Evolutionary conservation across 1,140 invertebrate species (phyloP).

Genomic region (Hyphantria cunea): DNA sequence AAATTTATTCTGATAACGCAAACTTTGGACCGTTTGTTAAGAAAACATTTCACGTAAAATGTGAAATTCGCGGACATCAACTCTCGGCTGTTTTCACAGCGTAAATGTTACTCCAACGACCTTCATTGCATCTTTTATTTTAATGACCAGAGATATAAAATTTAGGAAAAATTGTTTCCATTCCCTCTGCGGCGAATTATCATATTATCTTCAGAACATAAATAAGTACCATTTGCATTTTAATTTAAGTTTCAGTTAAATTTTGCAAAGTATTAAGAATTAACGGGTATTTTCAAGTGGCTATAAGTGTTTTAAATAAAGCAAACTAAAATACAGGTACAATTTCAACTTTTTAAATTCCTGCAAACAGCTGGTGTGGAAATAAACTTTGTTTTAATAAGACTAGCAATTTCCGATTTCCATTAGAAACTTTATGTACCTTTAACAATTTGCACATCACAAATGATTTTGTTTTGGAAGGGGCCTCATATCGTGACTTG

Average conservation of each 20-base stretch:
- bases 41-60: conserved; percentile 29
- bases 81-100: conserved; percentile 7
- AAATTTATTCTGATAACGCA: conserved; percentile 21
- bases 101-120: conserved; percentile 2
- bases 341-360: too few species aligned
- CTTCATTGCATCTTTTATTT: conserved; percentile 14
- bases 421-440: too few species aligned
- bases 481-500: too few species aligned
- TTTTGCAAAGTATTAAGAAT: neutral
- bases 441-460: too few species aligned
- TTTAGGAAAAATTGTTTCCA: conserved; percentile 4
- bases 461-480: too few species aligned
- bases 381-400: too few species aligned
- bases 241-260: neutral
- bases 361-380: too few species aligned
- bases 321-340: too few species aligned
- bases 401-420: too few species aligned
- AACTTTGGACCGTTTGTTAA: conserved; percentile 35
- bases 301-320: too few species aligned
- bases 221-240: conserved; percentile 1
- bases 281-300: too few species aligned
- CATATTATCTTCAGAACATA: conserved; percentile 2
- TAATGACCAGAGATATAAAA: conserved; percentile 5
- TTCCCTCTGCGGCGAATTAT: neutral
- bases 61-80: conserved; percentile 26